Percentiles rank a stretch among this genome's conserved stretches.
These are phyloP conservation scores for Calcarius lapponicus DNA, from an alignment of 2,797 vertebrate genomes.

Conservation along the genomic window DNA sequence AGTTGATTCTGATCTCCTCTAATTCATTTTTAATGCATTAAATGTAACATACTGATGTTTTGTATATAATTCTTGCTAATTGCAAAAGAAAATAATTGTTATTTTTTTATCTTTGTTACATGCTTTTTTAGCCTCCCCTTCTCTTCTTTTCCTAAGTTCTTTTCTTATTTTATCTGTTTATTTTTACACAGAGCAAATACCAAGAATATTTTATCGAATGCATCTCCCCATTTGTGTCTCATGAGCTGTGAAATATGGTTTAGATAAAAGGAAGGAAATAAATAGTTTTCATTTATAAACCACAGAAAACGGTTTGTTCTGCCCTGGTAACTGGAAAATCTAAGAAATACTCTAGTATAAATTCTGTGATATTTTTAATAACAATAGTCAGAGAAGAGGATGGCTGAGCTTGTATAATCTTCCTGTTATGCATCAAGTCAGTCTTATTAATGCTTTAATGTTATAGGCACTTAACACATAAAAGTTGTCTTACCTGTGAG, in stretches of 20 bases:
- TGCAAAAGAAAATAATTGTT: background rate
- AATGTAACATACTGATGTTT: background rate
- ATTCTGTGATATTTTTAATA: slow-evolving; percentile 50
- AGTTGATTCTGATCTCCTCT: background rate
- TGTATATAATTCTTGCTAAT: background rate
- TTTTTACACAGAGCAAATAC: background rate
- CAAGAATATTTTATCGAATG: background rate
- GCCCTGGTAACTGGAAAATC: slow-evolving; percentile 46
- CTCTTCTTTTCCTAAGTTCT: background rate
- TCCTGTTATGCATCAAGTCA: background rate
- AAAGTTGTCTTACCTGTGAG: background rate
- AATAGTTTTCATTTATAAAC: slow-evolving; percentile 61
- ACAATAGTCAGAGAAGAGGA: slow-evolving; percentile 3
- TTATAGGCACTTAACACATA: slow-evolving; percentile 2
- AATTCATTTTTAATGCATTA: background rate
- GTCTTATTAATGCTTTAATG: slow-evolving; percentile 27
- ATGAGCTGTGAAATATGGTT: slow-evolving; percentile 62
- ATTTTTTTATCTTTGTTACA: background rate
- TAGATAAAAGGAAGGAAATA: slow-evolving; percentile 54
- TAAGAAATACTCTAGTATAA: slow-evolving; percentile 35
- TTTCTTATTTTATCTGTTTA: background rate
- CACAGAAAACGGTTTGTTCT: slow-evolving; percentile 53
- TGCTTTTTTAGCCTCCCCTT: background rate
- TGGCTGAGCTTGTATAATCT: slow-evolving; percentile 6
- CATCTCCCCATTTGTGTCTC: slow-evolving; percentile 11